Evolutionary conservation across 2,888 invertebrate genomes (phyloP).

Genomic region (Colletes collaris): DNA sequence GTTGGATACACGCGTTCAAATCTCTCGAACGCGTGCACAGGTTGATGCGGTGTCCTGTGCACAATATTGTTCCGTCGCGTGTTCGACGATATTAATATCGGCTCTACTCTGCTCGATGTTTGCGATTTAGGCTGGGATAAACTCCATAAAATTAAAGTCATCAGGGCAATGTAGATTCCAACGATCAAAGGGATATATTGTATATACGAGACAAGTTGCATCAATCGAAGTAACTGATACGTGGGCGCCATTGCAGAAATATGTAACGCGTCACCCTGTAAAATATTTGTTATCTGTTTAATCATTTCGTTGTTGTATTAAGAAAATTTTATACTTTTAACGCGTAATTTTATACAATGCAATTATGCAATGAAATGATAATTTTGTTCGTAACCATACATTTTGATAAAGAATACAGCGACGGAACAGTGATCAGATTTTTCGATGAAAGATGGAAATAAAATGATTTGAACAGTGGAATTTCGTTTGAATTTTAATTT

Average conservation of each 20-base stretch:
- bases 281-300: slow-evolving; percentile 10
- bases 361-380: not conserved
- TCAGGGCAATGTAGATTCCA: slow-evolving; percentile 61
- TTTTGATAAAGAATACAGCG: not conserved
- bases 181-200: slow-evolving; percentile 50
- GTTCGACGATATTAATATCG: slow-evolving; percentile 17
- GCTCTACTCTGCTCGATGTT: not conserved
- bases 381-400: no score
- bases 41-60: not conserved
- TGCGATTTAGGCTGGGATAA: not conserved
- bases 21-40: slow-evolving; percentile 11
- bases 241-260: not conserved
- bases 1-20: not conserved
- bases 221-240: slow-evolving; percentile 25
- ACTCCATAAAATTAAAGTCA: slow-evolving; percentile 32
- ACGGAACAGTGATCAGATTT: not conserved
- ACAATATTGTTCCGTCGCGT: not conserved
- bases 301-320: not conserved
- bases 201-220: slow-evolving; percentile 45
- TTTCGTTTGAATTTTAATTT: not conserved
- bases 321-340: not conserved
- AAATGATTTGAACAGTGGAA: not conserved
- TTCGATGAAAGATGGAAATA: not conserved
- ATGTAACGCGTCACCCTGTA: slow-evolving; percentile 28
- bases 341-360: not conserved